These are phyloP conservation scores for Periophthalmus modestus DNA, from an alignment of 2,113 vertebrate genomes.

Conservation along the genomic window DNA sequence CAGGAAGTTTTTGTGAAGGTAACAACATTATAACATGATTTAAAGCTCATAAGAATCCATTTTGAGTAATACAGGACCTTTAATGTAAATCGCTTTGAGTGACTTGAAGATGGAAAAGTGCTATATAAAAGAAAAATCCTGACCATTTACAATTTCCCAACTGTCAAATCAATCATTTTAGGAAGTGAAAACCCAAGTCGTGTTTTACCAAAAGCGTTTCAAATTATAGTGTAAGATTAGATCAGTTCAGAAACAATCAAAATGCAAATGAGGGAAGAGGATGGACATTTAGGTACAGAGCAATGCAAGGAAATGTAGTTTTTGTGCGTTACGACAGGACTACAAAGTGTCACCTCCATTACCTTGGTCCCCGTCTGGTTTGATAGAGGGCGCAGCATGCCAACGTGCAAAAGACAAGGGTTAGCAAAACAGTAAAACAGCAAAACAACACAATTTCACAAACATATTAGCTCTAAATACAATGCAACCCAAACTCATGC, in stretches of 20 bases:
- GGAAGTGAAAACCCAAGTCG: background rate
- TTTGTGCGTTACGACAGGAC: slow-evolving; percentile 34
- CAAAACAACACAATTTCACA: slow-evolving; percentile 25
- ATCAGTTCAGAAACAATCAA: slow-evolving; percentile 62
- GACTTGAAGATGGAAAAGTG: no score
- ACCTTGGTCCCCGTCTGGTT: slow-evolving; percentile 95
- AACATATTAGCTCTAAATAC: slow-evolving; percentile 21
- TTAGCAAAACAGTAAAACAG: slow-evolving; percentile 72
- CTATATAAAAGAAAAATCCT: no score
- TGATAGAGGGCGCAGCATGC: slow-evolving; percentile 89
- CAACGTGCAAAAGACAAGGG: slow-evolving; percentile 88
- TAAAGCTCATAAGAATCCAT: no score
- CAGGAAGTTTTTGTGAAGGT: no score
- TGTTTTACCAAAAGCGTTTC: background rate
- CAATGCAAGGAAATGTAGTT: slow-evolving; percentile 35
- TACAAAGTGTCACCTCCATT: slow-evolving; percentile 68
- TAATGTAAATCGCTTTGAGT: no score
- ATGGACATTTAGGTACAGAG: slow-evolving; percentile 44
- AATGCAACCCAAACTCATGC: slow-evolving; percentile 4
- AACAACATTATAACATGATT: no score
- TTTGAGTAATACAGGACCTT: no score
- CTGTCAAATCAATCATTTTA: background rate
- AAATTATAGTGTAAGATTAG: background rate
- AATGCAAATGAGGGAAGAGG: slow-evolving; percentile 71
- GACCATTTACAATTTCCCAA: no score